A percentile compares a stretch with the other conserved stretches of the same genome.
These are phyloP conservation scores for Mellilla xanthometata DNA, from an alignment of 2,888 invertebrate species.

Conservation along the genomic window DNA sequence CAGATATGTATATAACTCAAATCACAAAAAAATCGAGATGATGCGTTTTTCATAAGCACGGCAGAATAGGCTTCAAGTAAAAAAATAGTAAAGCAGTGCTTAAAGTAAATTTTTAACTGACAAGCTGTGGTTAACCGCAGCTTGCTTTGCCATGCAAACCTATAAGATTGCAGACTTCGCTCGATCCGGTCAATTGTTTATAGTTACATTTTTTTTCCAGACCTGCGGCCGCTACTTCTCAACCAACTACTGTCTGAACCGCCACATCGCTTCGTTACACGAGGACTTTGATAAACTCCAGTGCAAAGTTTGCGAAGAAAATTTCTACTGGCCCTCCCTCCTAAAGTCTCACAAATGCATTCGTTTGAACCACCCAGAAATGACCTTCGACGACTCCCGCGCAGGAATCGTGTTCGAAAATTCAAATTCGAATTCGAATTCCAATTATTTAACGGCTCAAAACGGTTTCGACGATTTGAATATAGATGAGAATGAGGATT, in stretches of 20 bases:
- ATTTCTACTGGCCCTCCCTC: constrained; percentile 61
- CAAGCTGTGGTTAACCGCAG: too few species aligned
- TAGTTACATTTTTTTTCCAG: too few species aligned
- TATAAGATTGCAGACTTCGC: too few species aligned
- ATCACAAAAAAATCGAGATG: too few species aligned
- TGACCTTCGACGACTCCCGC: constrained; percentile 58
- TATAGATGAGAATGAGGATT: constrained; percentile 49
- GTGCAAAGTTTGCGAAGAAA: constrained; percentile 62
- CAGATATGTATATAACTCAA: too few species aligned
- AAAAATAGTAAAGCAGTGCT: too few species aligned
- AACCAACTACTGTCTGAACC: constrained; percentile 49
- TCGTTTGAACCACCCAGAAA: constrained; percentile 49
- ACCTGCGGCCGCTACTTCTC: constrained; percentile 60
- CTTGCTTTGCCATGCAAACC: too few species aligned
- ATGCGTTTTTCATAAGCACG: too few species aligned
- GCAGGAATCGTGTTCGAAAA: constrained; percentile 63
- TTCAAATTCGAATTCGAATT: neutral
- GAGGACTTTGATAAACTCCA: constrained; percentile 40
- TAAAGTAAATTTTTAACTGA: too few species aligned
- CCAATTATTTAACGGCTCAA: constrained; percentile 31
- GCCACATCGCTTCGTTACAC: constrained; percentile 56
- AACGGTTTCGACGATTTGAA: constrained; percentile 49
- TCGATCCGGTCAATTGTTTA: too few species aligned
- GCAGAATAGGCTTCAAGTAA: too few species aligned
- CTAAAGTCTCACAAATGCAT: constrained; percentile 59